These are phyloP conservation scores for Sarcophaga caerulescens DNA, from an alignment of 2,888 invertebrate species.

Conservation along the genomic window DNA sequence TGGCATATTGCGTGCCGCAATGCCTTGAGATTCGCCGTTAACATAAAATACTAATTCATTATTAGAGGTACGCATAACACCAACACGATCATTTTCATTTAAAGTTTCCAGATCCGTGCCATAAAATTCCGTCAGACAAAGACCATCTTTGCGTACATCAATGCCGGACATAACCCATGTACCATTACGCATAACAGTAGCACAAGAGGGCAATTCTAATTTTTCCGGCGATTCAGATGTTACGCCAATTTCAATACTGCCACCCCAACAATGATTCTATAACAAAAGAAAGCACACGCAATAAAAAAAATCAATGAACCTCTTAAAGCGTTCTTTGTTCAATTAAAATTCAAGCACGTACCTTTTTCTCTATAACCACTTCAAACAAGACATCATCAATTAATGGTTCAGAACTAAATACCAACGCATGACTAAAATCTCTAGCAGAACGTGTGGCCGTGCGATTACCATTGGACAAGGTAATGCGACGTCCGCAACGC, in stretches of 20 bases:
- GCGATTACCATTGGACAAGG: slow-evolving; percentile 90
- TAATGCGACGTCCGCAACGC: slow-evolving; percentile 92
- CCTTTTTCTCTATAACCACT: slow-evolving; percentile 94
- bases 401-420: slow-evolving; percentile 90
- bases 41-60: slow-evolving; percentile 93
- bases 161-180: slow-evolving; percentile 96
- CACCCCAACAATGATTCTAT: slow-evolving; percentile 91
- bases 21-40: slow-evolving; percentile 93
- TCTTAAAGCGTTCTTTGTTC: not conserved
- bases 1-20: slow-evolving; percentile 90
- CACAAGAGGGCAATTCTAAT: slow-evolving; percentile 87
- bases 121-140: slow-evolving; percentile 90
- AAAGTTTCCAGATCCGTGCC: slow-evolving; percentile 92
- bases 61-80: slow-evolving; percentile 90
- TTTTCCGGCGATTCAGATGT: slow-evolving; percentile 87
- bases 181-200: slow-evolving; percentile 89
- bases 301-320: slow-evolving; percentile 48
- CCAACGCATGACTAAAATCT: slow-evolving; percentile 94
- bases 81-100: slow-evolving; percentile 91
- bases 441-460: slow-evolving; percentile 91
- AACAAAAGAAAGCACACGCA: slow-evolving; percentile 55
- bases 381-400: slow-evolving; percentile 92
- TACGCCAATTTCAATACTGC: slow-evolving; percentile 89
- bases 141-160: slow-evolving; percentile 92
- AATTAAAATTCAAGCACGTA: slow-evolving; percentile 78